Conservation (phyloP, 2,113 vertebrate species). For the Pangasianodon gigas region DNA sequence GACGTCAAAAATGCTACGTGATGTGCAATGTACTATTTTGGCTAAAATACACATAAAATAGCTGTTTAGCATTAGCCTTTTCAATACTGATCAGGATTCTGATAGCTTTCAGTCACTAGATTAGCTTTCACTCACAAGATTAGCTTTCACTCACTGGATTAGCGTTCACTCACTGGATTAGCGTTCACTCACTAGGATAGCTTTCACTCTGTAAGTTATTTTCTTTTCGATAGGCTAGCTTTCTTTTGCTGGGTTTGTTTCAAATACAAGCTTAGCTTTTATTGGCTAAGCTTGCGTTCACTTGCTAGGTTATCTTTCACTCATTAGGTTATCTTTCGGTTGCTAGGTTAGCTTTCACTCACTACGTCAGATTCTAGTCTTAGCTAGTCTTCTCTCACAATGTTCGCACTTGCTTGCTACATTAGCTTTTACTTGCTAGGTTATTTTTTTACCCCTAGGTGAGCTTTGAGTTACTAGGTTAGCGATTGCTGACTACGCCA, state of each 20-base stretch:
- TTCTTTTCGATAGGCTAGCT: not conserved
- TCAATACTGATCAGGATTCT: not conserved
- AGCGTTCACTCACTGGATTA: not conserved
- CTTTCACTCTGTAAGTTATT: not conserved
- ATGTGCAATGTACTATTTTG: not conserved
- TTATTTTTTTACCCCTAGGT: not conserved
- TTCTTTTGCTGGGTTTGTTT: too few relatives aligned
- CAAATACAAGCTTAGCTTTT: too few relatives aligned
- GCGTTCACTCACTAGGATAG: not conserved
- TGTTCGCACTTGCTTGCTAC: not conserved
- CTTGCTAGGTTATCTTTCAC: not conserved
- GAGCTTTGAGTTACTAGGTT: not conserved
- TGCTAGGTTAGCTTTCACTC: not conserved
- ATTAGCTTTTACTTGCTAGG: not conserved
- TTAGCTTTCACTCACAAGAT: not conserved
- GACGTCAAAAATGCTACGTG: not conserved
- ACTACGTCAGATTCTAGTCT: not conserved
- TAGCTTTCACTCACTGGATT: not conserved
- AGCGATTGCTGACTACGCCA: not conserved
- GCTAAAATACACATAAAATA: not conserved
- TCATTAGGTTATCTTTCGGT: too few relatives aligned
- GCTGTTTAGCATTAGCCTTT: not conserved
- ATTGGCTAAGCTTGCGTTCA: not conserved
- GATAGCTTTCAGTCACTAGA: not conserved
- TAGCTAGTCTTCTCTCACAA: not conserved